phyloP scores from a whole-genome alignment of 2,797 vertebrate species.

The Falco biarmicus region DNA sequence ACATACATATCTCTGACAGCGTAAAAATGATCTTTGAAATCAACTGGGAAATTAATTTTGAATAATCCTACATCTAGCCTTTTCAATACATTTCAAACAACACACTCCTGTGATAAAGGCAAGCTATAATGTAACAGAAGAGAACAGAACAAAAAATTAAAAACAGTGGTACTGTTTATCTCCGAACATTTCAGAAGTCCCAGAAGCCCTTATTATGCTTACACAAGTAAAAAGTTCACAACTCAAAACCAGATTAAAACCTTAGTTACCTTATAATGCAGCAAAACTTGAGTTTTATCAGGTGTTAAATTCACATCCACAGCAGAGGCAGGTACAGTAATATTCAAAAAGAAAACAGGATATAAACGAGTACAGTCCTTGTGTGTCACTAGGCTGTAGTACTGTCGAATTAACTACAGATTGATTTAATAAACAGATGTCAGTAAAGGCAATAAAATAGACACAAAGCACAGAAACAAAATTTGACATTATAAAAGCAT shows the following conservation, averaged over 20 bases:
- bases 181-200: neutral
- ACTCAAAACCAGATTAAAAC: neutral
- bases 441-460: neutral
- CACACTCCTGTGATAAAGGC: neutral
- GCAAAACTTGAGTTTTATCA: slow-evolving; percentile 93
- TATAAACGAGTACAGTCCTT: slow-evolving; percentile 83
- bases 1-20: neutral
- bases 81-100: neutral
- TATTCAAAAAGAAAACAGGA: slow-evolving; percentile 87
- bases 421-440: slow-evolving; percentile 6
- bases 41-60: neutral
- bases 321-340: slow-evolving; percentile 84
- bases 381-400: slow-evolving; percentile 80
- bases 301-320: slow-evolving; percentile 95
- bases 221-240: neutral
- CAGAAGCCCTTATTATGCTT: neutral
- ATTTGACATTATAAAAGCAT: neutral
- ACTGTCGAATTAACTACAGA: slow-evolving; percentile 86
- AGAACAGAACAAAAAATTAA: neutral
- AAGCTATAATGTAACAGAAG: neutral
- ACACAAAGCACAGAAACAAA: neutral
- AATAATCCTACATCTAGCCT: neutral
- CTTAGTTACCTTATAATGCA: slow-evolving; percentile 89
- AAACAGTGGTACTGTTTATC: neutral
- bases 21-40: neutral